Evolutionary conservation across 2,888 invertebrate species (phyloP).

Genomic region (Pantelozetes paolii): DNA sequence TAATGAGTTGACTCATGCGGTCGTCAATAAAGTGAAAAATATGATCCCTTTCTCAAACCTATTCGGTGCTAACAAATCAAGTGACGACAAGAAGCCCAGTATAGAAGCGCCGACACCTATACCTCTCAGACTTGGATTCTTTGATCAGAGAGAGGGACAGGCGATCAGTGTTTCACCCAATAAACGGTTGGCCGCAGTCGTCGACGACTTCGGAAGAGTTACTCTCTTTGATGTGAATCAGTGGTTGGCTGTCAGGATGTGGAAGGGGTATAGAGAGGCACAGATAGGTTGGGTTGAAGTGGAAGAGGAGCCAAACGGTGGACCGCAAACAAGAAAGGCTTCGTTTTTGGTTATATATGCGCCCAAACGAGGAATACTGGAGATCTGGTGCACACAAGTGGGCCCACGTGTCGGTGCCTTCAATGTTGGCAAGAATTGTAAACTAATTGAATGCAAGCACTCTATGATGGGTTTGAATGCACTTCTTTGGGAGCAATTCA

Average conservation of each 20-base stretch:
- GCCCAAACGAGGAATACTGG: constrained; percentile 82
- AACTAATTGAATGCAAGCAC: constrained; percentile 72
- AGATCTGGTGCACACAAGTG: constrained; percentile 82
- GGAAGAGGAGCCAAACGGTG: constrained; percentile 56
- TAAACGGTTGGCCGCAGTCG: constrained; percentile 70
- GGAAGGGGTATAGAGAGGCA: constrained; percentile 94
- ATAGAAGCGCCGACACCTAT: constrained; percentile 67
- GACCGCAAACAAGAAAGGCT: constrained; percentile 59
- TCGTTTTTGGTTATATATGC: constrained; percentile 88
- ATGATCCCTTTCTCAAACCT: constrained; percentile 48
- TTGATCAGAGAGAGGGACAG: constrained; percentile 72
- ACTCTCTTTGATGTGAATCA: constrained; percentile 74
- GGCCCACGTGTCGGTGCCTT: constrained; percentile 87
- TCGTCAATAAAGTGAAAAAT: constrained; percentile 75
- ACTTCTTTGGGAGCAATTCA: constrained; percentile 47
- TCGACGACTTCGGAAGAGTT: constrained; percentile 82
- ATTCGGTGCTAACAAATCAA: background rate
- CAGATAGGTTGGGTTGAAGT: constrained; percentile 90
- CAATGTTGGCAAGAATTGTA: constrained; percentile 71
- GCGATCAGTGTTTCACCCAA: constrained; percentile 74
- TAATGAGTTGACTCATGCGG: constrained; percentile 85
- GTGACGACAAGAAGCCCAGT: constrained; percentile 50
- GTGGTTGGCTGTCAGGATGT: constrained; percentile 75
- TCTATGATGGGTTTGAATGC: constrained; percentile 70
- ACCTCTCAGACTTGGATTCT: constrained; percentile 68